phyloP scores from a whole-genome alignment of 2,888 invertebrate genomes.

The Ormyrus labotus region DNA sequence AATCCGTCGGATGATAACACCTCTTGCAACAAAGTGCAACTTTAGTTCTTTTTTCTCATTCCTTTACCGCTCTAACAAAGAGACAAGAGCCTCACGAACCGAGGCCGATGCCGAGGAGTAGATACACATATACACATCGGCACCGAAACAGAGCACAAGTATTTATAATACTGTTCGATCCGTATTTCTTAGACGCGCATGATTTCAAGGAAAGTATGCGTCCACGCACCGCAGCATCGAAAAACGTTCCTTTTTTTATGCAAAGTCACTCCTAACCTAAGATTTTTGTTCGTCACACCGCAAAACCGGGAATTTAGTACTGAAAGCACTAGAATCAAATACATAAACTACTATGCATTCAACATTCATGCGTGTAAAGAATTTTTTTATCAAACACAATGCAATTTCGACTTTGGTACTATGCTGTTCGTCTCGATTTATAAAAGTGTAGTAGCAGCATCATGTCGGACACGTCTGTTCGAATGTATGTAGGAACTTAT shows the following conservation, averaged over 20 bases:
- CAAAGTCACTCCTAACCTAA: constrained; percentile 57
- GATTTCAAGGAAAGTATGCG: neutral
- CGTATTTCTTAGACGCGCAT: neutral
- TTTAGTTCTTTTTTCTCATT: constrained; percentile 9
- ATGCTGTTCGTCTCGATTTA: no score
- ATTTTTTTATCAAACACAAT: no score
- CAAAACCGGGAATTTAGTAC: no score
- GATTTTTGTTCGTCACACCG: no score
- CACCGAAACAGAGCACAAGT: neutral
- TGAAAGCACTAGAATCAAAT: no score
- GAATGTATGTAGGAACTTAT: no score
- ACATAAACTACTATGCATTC: no score
- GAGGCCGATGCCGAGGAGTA: neutral
- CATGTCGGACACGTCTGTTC: no score
- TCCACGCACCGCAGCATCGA: neutral
- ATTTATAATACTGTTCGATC: constrained; percentile 32
- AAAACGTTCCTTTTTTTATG: constrained; percentile 28
- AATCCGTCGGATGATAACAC: constrained; percentile 23
- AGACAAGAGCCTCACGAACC: neutral
- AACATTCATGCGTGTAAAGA: no score
- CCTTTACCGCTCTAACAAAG: constrained; percentile 34
- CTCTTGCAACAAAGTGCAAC: neutral
- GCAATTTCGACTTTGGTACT: no score
- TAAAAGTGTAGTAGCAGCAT: no score
- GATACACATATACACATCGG: no score